Conservation (phyloP, 2,113 vertebrate species). For the Vanacampus margaritifer region DNA sequence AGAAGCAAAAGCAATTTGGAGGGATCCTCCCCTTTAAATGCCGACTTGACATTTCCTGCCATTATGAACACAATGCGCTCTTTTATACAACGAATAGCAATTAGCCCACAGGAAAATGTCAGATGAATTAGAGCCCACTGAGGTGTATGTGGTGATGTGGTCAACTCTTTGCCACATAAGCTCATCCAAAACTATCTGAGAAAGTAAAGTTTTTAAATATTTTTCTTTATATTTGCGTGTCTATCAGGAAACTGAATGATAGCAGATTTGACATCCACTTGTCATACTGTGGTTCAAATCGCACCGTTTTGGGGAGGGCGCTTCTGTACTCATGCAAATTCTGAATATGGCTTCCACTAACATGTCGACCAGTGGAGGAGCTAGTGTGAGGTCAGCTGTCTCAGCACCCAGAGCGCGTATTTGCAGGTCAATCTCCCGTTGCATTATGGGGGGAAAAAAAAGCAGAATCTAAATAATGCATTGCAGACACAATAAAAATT, state of each 20-base stretch:
- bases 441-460: too few species aligned
- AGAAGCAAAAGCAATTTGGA: conserved; percentile 64
- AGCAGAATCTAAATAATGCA: too few species aligned
- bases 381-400: too few species aligned
- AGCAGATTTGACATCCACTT: neutral
- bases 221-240: neutral
- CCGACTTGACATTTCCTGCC: conserved; percentile 74
- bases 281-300: neutral
- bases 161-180: conserved; percentile 9
- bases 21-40: conserved; percentile 57
- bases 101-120: conserved; percentile 71
- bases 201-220: neutral
- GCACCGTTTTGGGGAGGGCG: too few species aligned
- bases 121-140: conserved; percentile 56
- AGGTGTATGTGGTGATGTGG: conserved; percentile 28
- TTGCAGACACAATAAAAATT: too few species aligned
- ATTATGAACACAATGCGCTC: conserved; percentile 64
- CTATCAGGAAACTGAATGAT: too few species aligned
- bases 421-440: too few species aligned
- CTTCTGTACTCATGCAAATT: too few species aligned
- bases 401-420: too few species aligned
- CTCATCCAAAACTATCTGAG: neutral
- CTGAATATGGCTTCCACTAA: too few species aligned
- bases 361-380: too few species aligned
- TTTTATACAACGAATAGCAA: conserved; percentile 69